Base-by-base conservation (phyloP, 2,797 vertebrate genomes). In the Alosa sapidissima region DNA sequence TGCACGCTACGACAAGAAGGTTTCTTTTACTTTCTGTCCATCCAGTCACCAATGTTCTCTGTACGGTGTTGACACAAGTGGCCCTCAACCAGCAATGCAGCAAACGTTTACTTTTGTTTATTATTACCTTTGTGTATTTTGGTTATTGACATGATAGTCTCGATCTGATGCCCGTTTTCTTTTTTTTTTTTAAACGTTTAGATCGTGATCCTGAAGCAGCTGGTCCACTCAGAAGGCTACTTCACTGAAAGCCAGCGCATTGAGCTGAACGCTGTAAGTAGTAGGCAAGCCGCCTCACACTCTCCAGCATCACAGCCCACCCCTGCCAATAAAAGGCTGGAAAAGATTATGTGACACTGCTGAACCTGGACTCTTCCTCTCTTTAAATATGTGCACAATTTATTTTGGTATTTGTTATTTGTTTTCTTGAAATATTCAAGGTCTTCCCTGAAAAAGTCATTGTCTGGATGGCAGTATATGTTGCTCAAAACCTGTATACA, bases 1-100 rank as follows among this genome's bases (percentile, higher is more conserved):
- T 81, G 97, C 94, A 36, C 95, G 96, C 88, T 99, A 99, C 0
- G 98, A 99, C 91, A 97, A 96, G 92, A 99, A 99, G 97, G 98
- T 96, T 88, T 2, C 0, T 21, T 52, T 58, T 2, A 21, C 55
- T 58, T 10, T 24, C 21, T 2, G 13, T 75, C 33, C 36, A 1
- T 36, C 33, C 5, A 45, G 13, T 24, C n/a, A 24, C 9, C 5
- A 19, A 7, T 75, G 33, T 19, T 45, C 68, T 75, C 4, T 60
- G n/a, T 60, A 24, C n/a, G 24, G 58, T 60, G 21, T 9, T 58
- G n/a, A 60, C 58, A 9, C 1, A 7, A 24, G n/a, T 60, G 58
- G 8, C n/a, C 21, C 58, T 9, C 7, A 24, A 60, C 58, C n/a
- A 1, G 58, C 21, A 60, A n/a, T 24, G n/a, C n/a, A 60, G n/a